A percentile compares a stretch with the other conserved stretches of the same genome.
Conservation (phyloP, 2,888 invertebrate species). For the Mythimna impura region DNA sequence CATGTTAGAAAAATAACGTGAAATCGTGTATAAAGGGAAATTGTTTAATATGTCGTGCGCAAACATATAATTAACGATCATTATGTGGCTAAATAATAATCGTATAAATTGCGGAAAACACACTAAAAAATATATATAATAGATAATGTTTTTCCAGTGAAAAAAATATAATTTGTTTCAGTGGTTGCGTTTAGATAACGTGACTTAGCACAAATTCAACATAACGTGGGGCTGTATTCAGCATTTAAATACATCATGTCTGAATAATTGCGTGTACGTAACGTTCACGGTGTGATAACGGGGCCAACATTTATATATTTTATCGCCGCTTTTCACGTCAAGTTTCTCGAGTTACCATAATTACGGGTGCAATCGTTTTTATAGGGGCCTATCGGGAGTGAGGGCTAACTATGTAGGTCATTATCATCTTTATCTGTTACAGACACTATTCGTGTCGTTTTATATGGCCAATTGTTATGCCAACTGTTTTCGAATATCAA, state of each 20-base stretch:
- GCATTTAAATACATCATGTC: slow-evolving; percentile 61
- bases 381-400: slow-evolving; percentile 36
- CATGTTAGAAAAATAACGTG: slow-evolving; percentile 27
- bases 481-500: slow-evolving; percentile 58
- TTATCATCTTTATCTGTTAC: slow-evolving; percentile 56
- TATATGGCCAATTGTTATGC: slow-evolving; percentile 54
- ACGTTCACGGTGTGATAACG: slow-evolving; percentile 52
- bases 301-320: slow-evolving; percentile 58
- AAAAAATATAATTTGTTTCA: slow-evolving; percentile 44
- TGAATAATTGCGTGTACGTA: slow-evolving; percentile 60
- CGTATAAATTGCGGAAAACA: slow-evolving; percentile 38
- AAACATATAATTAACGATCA: slow-evolving; percentile 41
- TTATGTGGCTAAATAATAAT: slow-evolving; percentile 33
- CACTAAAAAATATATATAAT: slow-evolving; percentile 19
- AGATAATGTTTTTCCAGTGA: slow-evolving; percentile 24
- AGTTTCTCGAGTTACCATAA: slow-evolving; percentile 53
- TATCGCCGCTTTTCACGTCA: slow-evolving; percentile 51
- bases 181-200: slow-evolving; percentile 46
- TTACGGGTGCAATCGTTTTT: slow-evolving; percentile 51
- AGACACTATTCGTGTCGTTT: slow-evolving; percentile 43
- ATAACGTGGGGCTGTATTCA: slow-evolving; percentile 48
- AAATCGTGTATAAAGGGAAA: slow-evolving; percentile 30
- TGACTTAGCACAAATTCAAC: slow-evolving; percentile 55
- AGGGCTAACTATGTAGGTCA: slow-evolving; percentile 21
- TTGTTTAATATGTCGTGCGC: slow-evolving; percentile 23